Conservation (phyloP, 2,888 invertebrate genomes). For the Microchrysa polita region DNA sequence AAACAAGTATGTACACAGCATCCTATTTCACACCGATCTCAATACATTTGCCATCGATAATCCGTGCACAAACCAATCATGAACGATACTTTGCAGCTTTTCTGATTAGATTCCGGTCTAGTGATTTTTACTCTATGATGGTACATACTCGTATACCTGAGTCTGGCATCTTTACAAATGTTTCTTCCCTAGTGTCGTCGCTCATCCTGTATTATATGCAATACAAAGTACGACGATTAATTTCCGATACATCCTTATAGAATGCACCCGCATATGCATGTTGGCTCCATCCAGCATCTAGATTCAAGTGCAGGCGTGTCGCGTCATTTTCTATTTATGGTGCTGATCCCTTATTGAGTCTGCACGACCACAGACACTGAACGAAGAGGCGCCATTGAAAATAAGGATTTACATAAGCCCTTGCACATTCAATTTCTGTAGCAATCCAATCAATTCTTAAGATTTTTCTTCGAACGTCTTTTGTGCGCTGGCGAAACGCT, state of each 20-base stretch:
- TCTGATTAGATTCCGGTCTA: constrained; percentile 27
- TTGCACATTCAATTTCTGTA: neutral
- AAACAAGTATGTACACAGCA: no score
- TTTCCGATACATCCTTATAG: constrained; percentile 32
- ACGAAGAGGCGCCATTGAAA: neutral
- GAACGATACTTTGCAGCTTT: constrained; percentile 32
- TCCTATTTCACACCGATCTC: no score
- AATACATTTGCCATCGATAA: no score
- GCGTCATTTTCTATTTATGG: no score
- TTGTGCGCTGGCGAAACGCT: no score
- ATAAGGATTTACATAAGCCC: constrained; percentile 4
- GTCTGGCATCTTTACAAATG: neutral
- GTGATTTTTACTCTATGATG: constrained; percentile 32
- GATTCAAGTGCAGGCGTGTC: no score
- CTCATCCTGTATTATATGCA: neutral
- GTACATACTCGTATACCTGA: no score
- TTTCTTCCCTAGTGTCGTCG: constrained; percentile 5
- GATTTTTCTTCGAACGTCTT: neutral
- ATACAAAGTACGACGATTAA: constrained; percentile 14
- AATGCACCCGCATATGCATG: constrained; percentile 18
- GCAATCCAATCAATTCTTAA: neutral
- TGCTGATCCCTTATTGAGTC: no score
- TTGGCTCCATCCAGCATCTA: no score
- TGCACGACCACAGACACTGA: neutral
- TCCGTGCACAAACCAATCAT: constrained; percentile 12